Conservation (phyloP, 2,113 vertebrate species). For the Cebus imitator region DNA sequence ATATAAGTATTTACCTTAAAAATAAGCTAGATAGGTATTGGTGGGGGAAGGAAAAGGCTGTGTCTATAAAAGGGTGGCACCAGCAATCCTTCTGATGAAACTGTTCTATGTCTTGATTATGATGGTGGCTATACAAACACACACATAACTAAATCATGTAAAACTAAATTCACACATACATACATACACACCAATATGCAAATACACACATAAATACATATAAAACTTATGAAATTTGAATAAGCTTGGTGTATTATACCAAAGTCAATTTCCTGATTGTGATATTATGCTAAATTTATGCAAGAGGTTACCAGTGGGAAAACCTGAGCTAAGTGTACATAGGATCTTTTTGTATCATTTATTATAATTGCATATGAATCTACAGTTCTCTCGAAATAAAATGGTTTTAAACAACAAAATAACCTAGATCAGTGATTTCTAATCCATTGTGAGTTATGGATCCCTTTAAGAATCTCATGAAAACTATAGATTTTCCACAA, state of each 20-base stretch:
- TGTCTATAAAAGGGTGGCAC: neutral
- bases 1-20: slow-evolving; percentile 1
- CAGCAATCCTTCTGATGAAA: neutral
- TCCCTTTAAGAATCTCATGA: neutral
- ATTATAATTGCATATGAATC: neutral
- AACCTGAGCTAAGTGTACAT: neutral
- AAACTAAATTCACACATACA: neutral
- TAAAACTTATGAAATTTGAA: neutral
- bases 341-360: neutral
- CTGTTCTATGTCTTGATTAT: neutral
- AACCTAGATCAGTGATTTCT: neutral
- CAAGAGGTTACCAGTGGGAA: neutral
- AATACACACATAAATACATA: neutral
- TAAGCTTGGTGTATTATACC: neutral
- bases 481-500: neutral
- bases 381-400: neutral
- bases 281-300: neutral
- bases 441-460: neutral
- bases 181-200: neutral
- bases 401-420: neutral
- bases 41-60: neutral
- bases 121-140: neutral
- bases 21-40: neutral
- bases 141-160: neutral
- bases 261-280: neutral